A percentile compares a stretch with the other conserved stretches of the same genome.
These are phyloP conservation scores for Drosophila ficusphila DNA, from an alignment of 1,140 invertebrate species.

Conservation along the genomic window DNA sequence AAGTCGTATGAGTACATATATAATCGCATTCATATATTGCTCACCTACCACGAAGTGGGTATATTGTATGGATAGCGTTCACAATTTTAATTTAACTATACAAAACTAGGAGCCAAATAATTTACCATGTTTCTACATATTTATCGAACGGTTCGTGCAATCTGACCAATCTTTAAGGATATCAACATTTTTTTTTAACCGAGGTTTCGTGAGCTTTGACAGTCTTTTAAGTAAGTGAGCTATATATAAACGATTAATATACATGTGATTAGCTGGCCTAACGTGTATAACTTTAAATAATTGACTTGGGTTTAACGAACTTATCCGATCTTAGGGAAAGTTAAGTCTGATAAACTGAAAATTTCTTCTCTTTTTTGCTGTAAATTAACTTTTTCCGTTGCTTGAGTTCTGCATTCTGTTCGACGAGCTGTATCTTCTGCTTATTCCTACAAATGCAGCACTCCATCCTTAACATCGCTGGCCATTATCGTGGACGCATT, in stretches of 20 bases:
- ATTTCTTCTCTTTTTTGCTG: constrained; percentile 12
- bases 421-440: background rate
- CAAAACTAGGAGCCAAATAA: background rate
- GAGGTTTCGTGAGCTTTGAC: background rate
- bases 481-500: constrained; percentile 78
- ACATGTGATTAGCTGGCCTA: constrained; percentile 7
- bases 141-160: background rate
- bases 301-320: constrained; percentile 26
- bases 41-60: background rate
- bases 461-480: constrained; percentile 81
- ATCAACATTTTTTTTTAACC: background rate
- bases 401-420: background rate
- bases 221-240: constrained; percentile 7
- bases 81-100: background rate
- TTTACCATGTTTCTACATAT: background rate
- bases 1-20: constrained; percentile 14
- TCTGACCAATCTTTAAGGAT: background rate
- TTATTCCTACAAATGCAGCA: constrained; percentile 68
- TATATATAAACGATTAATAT: background rate
- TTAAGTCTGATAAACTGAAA: constrained; percentile 12
- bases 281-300: constrained; percentile 24
- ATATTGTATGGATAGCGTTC: background rate
- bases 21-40: constrained; percentile 29
- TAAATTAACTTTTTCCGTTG: constrained; percentile 6
- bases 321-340: constrained; percentile 1